These are phyloP conservation scores for Psophia crepitans DNA, from an alignment of 2,113 vertebrate genomes.

Conservation along the genomic window DNA sequence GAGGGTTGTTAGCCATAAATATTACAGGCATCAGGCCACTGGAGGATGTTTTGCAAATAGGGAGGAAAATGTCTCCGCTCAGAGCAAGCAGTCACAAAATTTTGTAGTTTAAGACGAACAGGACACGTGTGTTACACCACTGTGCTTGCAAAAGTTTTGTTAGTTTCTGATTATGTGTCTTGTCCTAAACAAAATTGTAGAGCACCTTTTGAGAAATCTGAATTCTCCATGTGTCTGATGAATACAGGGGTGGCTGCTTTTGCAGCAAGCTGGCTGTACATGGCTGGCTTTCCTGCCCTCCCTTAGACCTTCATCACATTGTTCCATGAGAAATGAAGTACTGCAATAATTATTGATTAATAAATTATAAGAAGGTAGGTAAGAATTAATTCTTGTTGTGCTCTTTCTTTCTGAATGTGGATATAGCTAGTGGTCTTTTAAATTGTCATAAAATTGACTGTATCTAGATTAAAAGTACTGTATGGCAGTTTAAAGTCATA, in stretches of 20 bases:
- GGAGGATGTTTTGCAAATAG: background rate
- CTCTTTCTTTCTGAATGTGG: background rate
- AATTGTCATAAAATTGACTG: too few species aligned
- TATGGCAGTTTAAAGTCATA: background rate
- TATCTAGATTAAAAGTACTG: too few species aligned
- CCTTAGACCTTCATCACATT: background rate
- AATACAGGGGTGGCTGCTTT: background rate
- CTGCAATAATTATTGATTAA: background rate
- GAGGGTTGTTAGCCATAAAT: background rate
- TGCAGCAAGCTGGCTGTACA: background rate
- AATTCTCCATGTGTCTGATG: background rate
- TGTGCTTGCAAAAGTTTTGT: background rate
- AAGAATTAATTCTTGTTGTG: background rate
- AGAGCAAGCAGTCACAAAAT: background rate
- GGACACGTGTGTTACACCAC: background rate
- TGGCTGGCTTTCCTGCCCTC: background rate
- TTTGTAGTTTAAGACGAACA: background rate
- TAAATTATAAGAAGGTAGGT: background rate
- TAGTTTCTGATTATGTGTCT: background rate
- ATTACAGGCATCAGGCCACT: background rate
- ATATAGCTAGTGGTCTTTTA: background rate
- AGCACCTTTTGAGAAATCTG: background rate
- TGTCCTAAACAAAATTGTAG: background rate
- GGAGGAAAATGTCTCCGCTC: background rate
- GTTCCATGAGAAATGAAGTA: accelerated